Evolutionary conservation across 2,888 invertebrate species (phyloP), one percentile per base, ranked within the genome.

Genomic region (Caenorhabditis panamensis): DNA sequence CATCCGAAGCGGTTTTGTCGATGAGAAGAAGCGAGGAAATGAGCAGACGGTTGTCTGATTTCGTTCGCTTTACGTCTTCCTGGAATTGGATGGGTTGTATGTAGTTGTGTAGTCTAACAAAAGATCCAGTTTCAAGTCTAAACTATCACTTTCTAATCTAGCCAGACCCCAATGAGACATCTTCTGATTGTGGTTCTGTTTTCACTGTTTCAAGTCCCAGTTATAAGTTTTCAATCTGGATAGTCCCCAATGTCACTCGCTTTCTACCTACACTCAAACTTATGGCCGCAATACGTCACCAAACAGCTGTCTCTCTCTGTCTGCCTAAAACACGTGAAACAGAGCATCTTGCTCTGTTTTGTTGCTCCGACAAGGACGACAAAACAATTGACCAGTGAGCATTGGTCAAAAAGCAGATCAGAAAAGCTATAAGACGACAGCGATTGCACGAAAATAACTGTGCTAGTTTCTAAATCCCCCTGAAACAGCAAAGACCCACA

Each of bases 1-100:
- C 84, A 31, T 84, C 84, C 31, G 79, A 77, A 9, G 84, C 79
- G 44, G 82, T 81, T 51, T 82, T 82, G 75, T 86, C 84, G 68
- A 84, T 82, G 62, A 84, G 83, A 37, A 82, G 64, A 47, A 86
- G 77, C 58, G 84, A 82, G 44, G 81, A 82, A 44, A 84, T 69
- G 53, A 86, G 71, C 13, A 85, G 62, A 54, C 82, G 81, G 58
- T 80, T 77, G 79, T 85, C 85, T n/a, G 72, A 77, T 59, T 71
- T 76, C 24, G 68, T 71, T 20, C 85, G 81, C 63, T 84, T 84
- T n/a, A 72, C 79, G 11, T 76, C 80, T 36, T 59, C 69, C 79
- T 82, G 78, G 22, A 82, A 81, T 16, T 31, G 54, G 8, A n/a
- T 31, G 9, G 31, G 31, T 6, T 9, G 4, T 31, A 9, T 31